Evolutionary conservation across 1,140 invertebrate genomes (phyloP).

Genomic region (Anoplolepis gracilipes): DNA sequence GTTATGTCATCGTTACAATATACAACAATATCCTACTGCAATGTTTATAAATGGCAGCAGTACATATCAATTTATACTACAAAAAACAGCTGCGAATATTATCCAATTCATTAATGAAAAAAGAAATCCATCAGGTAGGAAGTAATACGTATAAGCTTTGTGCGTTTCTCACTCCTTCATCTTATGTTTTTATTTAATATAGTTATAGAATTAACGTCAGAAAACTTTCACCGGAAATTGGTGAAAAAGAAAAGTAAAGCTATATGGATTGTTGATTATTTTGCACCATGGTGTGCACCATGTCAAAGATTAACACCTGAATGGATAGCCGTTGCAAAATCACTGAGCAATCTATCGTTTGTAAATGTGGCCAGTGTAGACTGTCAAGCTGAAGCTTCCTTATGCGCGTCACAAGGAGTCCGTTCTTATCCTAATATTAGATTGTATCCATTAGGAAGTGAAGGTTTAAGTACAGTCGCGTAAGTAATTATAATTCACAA

Average conservation of each 20-base stretch:
- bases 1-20: constrained; percentile 88
- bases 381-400: constrained; percentile 87
- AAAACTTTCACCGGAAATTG: constrained; percentile 87
- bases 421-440: constrained; percentile 91
- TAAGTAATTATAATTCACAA: constrained; percentile 81
- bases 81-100: constrained; percentile 87
- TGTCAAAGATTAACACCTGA: constrained; percentile 89
- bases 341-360: constrained; percentile 82
- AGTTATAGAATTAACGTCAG: constrained; percentile 87
- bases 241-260: constrained; percentile 84
- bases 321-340: constrained; percentile 87
- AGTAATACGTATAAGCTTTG: constrained; percentile 31
- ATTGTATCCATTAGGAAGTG: constrained; percentile 88
- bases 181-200: constrained; percentile 72
- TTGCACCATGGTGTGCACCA: constrained; percentile 90
- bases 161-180: constrained; percentile 21
- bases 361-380: constrained; percentile 90
- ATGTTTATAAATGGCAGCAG: constrained; percentile 90
- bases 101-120: constrained; percentile 90
- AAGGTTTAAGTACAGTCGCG: constrained; percentile 85
- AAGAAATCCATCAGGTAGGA: constrained; percentile 85
- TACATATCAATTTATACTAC: constrained; percentile 88
- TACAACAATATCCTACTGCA: constrained; percentile 91
- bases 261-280: constrained; percentile 90
- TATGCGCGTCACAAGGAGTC: constrained; percentile 88